Percentiles rank a stretch among this genome's conserved stretches.
Conservation (phyloP, 2,113 vertebrate genomes). For the Cygnus atratus region DNA sequence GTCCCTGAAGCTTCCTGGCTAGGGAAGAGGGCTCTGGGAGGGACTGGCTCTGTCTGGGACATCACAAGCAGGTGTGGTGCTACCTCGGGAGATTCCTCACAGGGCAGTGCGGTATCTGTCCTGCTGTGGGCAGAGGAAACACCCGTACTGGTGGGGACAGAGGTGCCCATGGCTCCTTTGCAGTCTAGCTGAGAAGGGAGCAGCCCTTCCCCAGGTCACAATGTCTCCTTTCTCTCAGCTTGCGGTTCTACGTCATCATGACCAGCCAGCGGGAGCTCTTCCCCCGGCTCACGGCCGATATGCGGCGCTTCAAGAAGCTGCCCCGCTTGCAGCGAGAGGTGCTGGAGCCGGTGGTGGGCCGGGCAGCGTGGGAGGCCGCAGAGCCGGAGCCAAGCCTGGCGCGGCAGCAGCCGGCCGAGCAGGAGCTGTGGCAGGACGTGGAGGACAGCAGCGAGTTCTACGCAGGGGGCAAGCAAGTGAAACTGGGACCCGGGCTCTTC, state of each 20-base stretch:
- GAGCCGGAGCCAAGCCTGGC: constrained; percentile 23
- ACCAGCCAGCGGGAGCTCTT: constrained; percentile 97
- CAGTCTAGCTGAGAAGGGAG: background rate
- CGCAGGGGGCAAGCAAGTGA: constrained; percentile 29
- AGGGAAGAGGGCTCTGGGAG: background rate
- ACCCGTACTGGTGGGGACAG: background rate
- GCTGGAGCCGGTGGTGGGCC: constrained; percentile 69
- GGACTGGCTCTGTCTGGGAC: background rate
- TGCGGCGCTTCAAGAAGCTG: constrained; percentile 93
- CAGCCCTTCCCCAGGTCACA: background rate
- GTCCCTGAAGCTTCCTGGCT: background rate
- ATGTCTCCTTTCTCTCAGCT: constrained; percentile 67
- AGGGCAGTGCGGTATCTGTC: background rate
- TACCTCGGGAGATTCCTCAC: background rate
- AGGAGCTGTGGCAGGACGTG: constrained; percentile 82
- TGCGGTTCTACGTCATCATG: constrained; percentile 94
- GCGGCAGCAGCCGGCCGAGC: constrained; percentile 47
- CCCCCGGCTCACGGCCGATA: constrained; percentile 91
- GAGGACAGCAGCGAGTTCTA: constrained; percentile 77
- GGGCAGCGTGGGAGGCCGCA: constrained; percentile 50
- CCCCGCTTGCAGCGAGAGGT: constrained; percentile 87
- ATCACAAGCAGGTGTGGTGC: background rate
- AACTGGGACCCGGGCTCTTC: constrained; percentile 74
- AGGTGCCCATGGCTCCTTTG: background rate
- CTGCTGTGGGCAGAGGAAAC: background rate